These are phyloP conservation scores for Onthophagus taurus DNA, from an alignment of 1,140 invertebrate genomes.

Conservation along the genomic window DNA sequence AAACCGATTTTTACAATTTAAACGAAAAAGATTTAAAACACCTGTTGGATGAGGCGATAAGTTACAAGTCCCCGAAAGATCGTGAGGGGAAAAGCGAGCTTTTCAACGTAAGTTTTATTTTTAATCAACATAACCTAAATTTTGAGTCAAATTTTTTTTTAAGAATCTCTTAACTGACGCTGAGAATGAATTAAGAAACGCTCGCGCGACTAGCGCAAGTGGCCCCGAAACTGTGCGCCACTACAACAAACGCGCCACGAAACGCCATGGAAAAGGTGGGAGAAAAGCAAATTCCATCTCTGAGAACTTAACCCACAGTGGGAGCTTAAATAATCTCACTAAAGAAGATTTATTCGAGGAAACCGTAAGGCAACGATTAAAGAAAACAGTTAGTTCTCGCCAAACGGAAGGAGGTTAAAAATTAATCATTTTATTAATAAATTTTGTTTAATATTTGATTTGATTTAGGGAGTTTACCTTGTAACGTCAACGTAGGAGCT, in stretches of 20 bases:
- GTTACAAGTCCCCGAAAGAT: conserved; percentile 67
- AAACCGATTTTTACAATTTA: conserved; percentile 37
- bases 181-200: conserved; percentile 45
- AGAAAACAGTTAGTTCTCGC: conserved; percentile 42
- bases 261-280: conserved; percentile 36
- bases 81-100: conserved; percentile 63
- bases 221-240: conserved; percentile 33
- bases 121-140: conserved; percentile 1
- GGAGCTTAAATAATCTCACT: conserved; percentile 49
- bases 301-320: conserved; percentile 46
- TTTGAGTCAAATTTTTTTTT: conserved; percentile 13
- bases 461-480: conserved; percentile 31
- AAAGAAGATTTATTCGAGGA: conserved; percentile 31
- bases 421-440: not conserved
- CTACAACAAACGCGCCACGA: conserved; percentile 29
- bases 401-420: conserved; percentile 51
- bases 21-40: conserved; percentile 60
- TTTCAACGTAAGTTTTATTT: conserved; percentile 53
- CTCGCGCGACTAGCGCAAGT: conserved; percentile 30
- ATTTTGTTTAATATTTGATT: not conserved
- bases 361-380: conserved; percentile 15
- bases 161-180: conserved; percentile 50
- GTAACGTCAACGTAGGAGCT: conserved; percentile 22
- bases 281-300: conserved; percentile 42
- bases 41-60: conserved; percentile 64